Evolutionary conservation across 1,140 invertebrate species (phyloP), one percentile per base, ranked within the genome.

Genomic region (Drosophila trapezifrons): DNA sequence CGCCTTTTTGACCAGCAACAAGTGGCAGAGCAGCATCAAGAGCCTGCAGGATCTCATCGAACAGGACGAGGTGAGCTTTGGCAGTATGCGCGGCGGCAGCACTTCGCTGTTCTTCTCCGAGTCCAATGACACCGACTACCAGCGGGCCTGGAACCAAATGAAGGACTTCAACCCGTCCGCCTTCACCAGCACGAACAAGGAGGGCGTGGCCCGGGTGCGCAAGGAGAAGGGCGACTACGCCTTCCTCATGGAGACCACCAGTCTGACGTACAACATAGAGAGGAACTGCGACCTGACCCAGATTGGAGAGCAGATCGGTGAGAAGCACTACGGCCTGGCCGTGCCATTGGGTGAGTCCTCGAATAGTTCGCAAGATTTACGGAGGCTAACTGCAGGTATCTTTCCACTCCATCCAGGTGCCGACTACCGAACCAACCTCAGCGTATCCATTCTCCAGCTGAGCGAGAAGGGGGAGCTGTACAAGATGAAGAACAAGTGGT

Each of bases 11-110:
- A 99, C 98, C 0, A 95, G 96, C 25, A 96, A 96, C 40, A 93
- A 96, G 57, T 95, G 97, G 93, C 95, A 97, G 22, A 95, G 95
- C 42, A 95, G 96, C 0, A 98, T 99, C 18, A 95, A 97, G 67
- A 95, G 94, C 70, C 96, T 97, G 0, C 96, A 98, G 79, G 97
- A 98, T 91, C 93, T 99, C 2, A 96, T 97, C 0, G 96, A 96
- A 54, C 97, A 98, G 92, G 96, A 94, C 3, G 96, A 97, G 87
- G 96, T 99, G 40, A 95, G 96, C 79, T 99, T 98, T 90, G 98
- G 98, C 5, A 94, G 95, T 32, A 91, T 97, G 9, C 81, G 91
- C 7, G 95, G 95, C 38, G 97, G 97, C n/a, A 97, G 94, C 81
- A 95, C 93, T 95, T 91, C 93, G 93, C 60, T 97, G 1, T 91